Evolutionary conservation across 2,888 invertebrate genomes (phyloP).

Genomic region (Meteorus cinctellus): DNA sequence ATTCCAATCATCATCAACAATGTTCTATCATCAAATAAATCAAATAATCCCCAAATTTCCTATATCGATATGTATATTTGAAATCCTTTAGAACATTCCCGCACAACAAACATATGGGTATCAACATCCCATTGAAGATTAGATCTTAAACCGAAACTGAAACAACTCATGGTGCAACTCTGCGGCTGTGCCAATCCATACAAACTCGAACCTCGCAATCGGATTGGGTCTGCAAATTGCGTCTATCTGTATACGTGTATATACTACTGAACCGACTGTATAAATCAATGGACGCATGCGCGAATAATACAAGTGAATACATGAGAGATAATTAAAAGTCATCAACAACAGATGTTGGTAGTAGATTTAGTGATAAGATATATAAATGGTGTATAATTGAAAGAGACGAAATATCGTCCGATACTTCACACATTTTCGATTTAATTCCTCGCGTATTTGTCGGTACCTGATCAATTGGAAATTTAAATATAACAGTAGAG

Average conservation of each 20-base stretch:
- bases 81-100: background rate
- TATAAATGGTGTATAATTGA: background rate
- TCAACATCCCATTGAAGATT: background rate
- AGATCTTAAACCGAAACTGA: background rate
- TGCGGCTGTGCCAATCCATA: background rate
- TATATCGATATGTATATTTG: background rate
- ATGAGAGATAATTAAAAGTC: conserved; percentile 14
- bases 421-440: too few relatives aligned
- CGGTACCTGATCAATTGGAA: too few relatives aligned
- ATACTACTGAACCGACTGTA: background rate
- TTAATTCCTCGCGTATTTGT: too few relatives aligned
- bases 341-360: background rate
- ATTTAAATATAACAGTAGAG: too few relatives aligned
- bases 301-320: background rate
- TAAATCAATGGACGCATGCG: background rate
- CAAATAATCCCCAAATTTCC: background rate
- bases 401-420: background rate
- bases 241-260: background rate
- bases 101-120: background rate
- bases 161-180: background rate
- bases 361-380: background rate
- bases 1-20: too few relatives aligned
- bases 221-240: background rate
- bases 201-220: background rate
- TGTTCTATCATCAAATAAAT: too few relatives aligned